Conservation (phyloP, 2,888 invertebrate species). For the Limnephilus lunatus region DNA sequence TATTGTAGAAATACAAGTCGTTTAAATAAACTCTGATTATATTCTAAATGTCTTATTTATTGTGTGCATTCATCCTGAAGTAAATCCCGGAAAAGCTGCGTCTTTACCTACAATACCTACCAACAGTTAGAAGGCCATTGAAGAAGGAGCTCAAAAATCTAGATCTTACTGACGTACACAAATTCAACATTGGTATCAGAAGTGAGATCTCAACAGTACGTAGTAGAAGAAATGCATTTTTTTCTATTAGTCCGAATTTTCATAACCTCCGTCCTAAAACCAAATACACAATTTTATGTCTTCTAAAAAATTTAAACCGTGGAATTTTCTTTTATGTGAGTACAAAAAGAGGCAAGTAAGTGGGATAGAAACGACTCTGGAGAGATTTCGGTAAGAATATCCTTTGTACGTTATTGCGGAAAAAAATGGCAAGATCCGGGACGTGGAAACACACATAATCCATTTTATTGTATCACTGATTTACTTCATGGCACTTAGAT, state of each 20-base stretch:
- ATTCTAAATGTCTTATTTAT: too few relatives aligned
- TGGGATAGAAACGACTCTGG: not conserved
- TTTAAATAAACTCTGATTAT: too few relatives aligned
- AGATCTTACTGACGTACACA: too few relatives aligned
- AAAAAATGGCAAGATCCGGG: not conserved
- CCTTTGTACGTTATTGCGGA: conserved; percentile 10
- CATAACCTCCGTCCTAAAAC: not conserved
- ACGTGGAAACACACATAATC: conserved; percentile 30
- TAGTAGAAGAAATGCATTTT: not conserved
- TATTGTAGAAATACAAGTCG: too few relatives aligned
- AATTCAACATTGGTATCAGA: too few relatives aligned
- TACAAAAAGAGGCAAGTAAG: not conserved
- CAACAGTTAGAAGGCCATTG: too few relatives aligned
- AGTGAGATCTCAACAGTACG: too few relatives aligned
- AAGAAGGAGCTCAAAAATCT: too few relatives aligned
- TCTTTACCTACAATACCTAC: too few relatives aligned
- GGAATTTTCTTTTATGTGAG: not conserved
- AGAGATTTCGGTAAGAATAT: not conserved
- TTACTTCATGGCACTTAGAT: conserved; percentile 7
- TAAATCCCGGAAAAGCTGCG: too few relatives aligned
- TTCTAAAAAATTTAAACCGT: not conserved
- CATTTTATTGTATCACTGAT: conserved; percentile 27
- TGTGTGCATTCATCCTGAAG: too few relatives aligned
- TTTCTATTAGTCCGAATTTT: not conserved
- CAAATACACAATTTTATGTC: not conserved